A percentile compares a stretch with the other conserved stretches of the same genome.
Conservation (phyloP, 2,113 vertebrate genomes). For the Nothocercus nigrocapillus region DNA sequence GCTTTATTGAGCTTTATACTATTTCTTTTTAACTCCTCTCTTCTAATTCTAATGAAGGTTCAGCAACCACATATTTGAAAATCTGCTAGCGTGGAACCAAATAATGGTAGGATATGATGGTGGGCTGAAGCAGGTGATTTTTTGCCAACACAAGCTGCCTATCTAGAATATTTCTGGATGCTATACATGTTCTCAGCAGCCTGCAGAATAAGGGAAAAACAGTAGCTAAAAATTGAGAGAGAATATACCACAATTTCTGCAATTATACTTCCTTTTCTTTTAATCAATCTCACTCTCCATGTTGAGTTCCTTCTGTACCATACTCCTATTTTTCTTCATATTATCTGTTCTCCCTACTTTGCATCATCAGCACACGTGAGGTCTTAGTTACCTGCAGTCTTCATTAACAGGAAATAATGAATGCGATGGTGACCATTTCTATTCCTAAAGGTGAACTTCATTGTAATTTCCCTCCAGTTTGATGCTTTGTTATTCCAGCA, state of each 20-base stretch:
- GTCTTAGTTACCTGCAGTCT: not conserved
- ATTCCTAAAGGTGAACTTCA: not conserved
- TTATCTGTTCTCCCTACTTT: not conserved
- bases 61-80: not conserved
- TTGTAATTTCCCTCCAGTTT: not conserved
- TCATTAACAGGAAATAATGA: not conserved
- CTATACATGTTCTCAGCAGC: not conserved
- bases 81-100: not conserved
- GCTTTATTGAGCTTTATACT: not conserved
- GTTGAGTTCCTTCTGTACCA: not conserved
- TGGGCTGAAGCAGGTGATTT: rapidly evolving
- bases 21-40: not conserved
- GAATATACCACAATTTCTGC: not conserved
- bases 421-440: not conserved
- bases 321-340: not conserved
- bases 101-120: rapidly evolving
- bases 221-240: rapidly evolving
- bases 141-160: not conserved
- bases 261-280: not conserved
- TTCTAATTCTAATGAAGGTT: not conserved
- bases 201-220: not conserved
- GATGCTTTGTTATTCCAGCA: not conserved
- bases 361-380: not conserved
- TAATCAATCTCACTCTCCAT: not conserved
- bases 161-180: not conserved